Evolutionary conservation across 2,113 vertebrate genomes (phyloP).

Genomic region (Syngnathus floridae): DNA sequence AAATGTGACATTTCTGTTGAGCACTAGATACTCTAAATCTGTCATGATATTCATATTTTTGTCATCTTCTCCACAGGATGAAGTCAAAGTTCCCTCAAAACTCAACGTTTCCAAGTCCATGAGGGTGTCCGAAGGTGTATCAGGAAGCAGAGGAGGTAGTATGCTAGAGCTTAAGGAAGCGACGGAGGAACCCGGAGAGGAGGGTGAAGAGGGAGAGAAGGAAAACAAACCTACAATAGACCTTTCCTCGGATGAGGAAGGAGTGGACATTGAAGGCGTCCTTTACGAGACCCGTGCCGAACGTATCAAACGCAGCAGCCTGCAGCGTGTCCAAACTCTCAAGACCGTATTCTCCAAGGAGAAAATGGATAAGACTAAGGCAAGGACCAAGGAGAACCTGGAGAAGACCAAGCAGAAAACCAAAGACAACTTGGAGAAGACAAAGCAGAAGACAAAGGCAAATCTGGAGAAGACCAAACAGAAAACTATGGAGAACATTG

Average conservation of each 20-base stretch:
- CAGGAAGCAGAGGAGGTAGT: conserved; percentile 65
- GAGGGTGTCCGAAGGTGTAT: conserved; percentile 74
- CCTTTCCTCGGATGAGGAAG: conserved; percentile 92
- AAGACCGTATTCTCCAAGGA: conserved; percentile 96
- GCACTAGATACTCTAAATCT: background rate
- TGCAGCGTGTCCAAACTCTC: conserved; percentile 87
- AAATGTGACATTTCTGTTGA: conserved; percentile 12
- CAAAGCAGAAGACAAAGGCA: conserved; percentile 80
- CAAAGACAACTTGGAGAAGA: conserved; percentile 84
- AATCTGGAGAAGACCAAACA: conserved; percentile 85
- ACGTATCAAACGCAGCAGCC: conserved; percentile 88
- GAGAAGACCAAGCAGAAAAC: conserved; percentile 82
- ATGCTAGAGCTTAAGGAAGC: conserved; percentile 59
- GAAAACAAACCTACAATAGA: conserved; percentile 76
- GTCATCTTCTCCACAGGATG: conserved; percentile 76
- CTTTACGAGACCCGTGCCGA: conserved; percentile 88
- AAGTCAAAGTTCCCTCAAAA: conserved; percentile 86
- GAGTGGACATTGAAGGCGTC: conserved; percentile 82
- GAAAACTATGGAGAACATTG: conserved; percentile 84
- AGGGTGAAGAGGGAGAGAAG: conserved; percentile 52
- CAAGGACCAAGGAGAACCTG: conserved; percentile 86
- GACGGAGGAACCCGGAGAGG: conserved; percentile 47
- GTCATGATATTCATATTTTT: background rate
- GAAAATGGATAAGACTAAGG: conserved; percentile 80
- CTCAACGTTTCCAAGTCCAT: conserved; percentile 84